Percentiles rank a stretch among this genome's conserved stretches.
Evolutionary conservation across 2,113 vertebrate genomes (phyloP).

Genomic region (Platycercus adscitus): DNA sequence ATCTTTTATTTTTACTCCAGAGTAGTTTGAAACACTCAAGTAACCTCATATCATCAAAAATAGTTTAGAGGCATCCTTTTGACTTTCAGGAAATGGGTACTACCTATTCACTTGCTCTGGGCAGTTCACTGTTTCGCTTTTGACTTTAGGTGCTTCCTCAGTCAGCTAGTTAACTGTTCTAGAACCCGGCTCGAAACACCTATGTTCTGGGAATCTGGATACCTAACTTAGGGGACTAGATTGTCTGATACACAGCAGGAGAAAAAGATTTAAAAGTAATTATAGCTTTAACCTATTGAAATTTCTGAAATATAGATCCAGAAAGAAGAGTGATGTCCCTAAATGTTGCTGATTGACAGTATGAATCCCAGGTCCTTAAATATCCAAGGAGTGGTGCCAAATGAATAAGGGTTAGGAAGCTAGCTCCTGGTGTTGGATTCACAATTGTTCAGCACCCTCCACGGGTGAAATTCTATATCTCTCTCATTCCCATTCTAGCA

Average conservation of each 20-base stretch:
- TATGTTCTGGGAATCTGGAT: not conserved
- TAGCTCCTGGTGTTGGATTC: not conserved
- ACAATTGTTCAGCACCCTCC: not conserved
- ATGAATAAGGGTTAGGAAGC: not conserved
- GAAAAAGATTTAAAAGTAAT: not conserved
- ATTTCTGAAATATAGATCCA: not conserved
- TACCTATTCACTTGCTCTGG: not conserved
- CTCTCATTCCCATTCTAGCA: not conserved
- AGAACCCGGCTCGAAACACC: not conserved
- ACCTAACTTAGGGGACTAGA: not conserved
- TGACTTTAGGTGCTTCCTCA: not conserved
- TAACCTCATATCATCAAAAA: not conserved
- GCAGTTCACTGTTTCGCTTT: not conserved
- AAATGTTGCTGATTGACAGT: not conserved
- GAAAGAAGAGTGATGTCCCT: not conserved
- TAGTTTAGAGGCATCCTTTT: not conserved
- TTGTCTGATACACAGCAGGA: not conserved
- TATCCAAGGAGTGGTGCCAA: not conserved
- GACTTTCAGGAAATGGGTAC: not conserved
- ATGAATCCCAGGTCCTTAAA: not conserved
- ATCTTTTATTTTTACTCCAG: not conserved
- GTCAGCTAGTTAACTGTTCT: not conserved
- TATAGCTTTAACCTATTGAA: not conserved
- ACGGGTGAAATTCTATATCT: accelerated
- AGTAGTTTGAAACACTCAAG: not conserved